Conservation (phyloP, 2,113 vertebrate genomes). For the Lucifuga dentata region DNA sequence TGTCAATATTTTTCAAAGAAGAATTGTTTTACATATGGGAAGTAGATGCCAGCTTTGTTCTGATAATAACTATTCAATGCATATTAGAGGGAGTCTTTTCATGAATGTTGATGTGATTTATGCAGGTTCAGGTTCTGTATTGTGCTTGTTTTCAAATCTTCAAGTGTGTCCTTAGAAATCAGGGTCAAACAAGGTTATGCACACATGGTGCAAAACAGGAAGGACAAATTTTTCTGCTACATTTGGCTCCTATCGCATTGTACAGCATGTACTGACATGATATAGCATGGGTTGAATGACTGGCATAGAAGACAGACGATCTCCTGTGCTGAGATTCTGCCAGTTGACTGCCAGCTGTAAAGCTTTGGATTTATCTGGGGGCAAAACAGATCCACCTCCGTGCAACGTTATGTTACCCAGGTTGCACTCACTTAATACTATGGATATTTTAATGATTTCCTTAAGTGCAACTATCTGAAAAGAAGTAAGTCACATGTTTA, state of each 20-base stretch:
- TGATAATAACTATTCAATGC: background rate
- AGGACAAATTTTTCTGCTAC: conserved; percentile 26
- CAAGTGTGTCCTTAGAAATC: background rate
- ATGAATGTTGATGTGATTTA: background rate
- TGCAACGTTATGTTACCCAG: background rate
- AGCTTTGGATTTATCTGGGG: background rate
- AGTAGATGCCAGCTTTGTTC: too few species aligned
- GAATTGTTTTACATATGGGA: background rate
- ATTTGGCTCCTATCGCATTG: conserved; percentile 7
- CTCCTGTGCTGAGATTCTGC: background rate
- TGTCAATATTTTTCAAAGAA: background rate
- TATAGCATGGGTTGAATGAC: background rate
- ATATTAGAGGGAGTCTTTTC: background rate
- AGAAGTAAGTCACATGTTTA: conserved; percentile 7
- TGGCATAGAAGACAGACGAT: background rate
- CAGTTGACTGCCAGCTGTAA: background rate
- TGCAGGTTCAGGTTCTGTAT: background rate
- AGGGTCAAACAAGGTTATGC: conserved; percentile 28
- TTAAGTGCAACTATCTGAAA: background rate
- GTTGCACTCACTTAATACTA: background rate
- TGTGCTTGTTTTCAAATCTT: conserved; percentile 29
- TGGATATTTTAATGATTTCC: background rate
- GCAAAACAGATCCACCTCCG: background rate
- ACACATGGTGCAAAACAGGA: conserved; percentile 32
- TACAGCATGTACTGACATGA: background rate